Evolutionary conservation across 2,797 vertebrate species (phyloP).

Genomic region (Schizopygopsis malacanthus): DNA sequence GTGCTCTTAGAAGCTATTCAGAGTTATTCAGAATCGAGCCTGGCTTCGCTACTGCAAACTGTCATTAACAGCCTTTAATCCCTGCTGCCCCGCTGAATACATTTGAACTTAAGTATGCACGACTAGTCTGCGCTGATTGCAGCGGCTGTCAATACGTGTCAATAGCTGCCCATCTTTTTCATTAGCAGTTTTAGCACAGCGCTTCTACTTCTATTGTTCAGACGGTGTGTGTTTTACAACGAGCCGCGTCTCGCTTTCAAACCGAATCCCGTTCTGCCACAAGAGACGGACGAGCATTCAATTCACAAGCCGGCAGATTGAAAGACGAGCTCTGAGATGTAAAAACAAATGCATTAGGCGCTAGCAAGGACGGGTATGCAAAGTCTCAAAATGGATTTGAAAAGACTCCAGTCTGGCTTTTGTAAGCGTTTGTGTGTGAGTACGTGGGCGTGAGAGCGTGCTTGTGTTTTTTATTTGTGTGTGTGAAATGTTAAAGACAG

Average conservation of each 20-base stretch:
- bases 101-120: constrained; percentile 64
- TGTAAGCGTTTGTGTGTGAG: constrained; percentile 2
- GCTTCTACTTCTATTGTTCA: constrained; percentile 52
- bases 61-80: constrained; percentile 66
- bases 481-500: constrained; percentile 68
- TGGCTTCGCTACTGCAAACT: constrained; percentile 47
- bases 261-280: constrained; percentile 43
- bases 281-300: constrained; percentile 45
- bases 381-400: constrained; percentile 26
- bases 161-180: constrained; percentile 63
- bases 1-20: not conserved
- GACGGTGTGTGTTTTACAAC: constrained; percentile 43
- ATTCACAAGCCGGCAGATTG: constrained; percentile 41
- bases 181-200: constrained; percentile 61
- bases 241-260: constrained; percentile 38
- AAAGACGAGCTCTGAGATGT: constrained; percentile 38
- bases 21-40: constrained; percentile 45
- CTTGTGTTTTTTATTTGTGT: constrained; percentile 56
- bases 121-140: constrained; percentile 59
- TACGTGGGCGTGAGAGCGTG: constrained; percentile 35
- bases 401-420: constrained; percentile 28
- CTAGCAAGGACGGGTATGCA: constrained; percentile 13
- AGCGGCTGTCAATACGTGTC: constrained; percentile 63
- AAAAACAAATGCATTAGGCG: constrained; percentile 37
- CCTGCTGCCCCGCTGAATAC: constrained; percentile 64